A percentile compares a stretch with the other conserved stretches of the same genome.
Evolutionary conservation across 2,113 vertebrate genomes (phyloP).

Genomic region (Daubentonia madagascariensis): DNA sequence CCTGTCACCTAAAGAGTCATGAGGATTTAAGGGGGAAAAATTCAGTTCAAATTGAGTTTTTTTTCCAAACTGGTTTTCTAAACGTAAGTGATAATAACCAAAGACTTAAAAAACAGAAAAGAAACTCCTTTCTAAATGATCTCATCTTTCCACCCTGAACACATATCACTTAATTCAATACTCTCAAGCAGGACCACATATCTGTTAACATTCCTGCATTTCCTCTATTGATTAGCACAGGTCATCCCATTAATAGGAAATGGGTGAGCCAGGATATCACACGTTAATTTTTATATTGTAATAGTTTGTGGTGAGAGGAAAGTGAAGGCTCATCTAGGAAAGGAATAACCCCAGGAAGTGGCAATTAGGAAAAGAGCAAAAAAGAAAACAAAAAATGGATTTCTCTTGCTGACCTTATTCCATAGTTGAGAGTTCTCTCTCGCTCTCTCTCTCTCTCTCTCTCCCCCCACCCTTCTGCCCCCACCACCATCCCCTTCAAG

Average conservation of each 20-base stretch:
- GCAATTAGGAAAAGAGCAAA: background rate
- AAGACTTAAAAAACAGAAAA: background rate
- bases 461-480: no score
- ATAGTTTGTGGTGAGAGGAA: constrained; percentile 22
- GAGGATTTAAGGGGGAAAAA: background rate
- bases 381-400: background rate
- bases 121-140: constrained; percentile 33
- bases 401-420: background rate
- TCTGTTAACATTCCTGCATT: background rate
- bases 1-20: background rate
- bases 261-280: background rate
- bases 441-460: background rate
- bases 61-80: constrained; percentile 45
- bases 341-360: background rate
- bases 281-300: constrained; percentile 30
- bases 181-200: background rate
- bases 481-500: background rate
- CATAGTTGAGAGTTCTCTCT: background rate
- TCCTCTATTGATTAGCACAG: constrained; percentile 11
- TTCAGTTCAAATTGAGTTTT: constrained; percentile 36
- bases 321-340: background rate
- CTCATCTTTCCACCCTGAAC: constrained; percentile 29
- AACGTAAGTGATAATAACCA: constrained; percentile 52
- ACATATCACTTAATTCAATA: background rate
- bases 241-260: constrained; percentile 30